Percentiles rank a stretch among this genome's conserved stretches.
phyloP scores from a whole-genome alignment of 2,113 vertebrate genomes.

The Poeciliopsis turrubarensis region DNA sequence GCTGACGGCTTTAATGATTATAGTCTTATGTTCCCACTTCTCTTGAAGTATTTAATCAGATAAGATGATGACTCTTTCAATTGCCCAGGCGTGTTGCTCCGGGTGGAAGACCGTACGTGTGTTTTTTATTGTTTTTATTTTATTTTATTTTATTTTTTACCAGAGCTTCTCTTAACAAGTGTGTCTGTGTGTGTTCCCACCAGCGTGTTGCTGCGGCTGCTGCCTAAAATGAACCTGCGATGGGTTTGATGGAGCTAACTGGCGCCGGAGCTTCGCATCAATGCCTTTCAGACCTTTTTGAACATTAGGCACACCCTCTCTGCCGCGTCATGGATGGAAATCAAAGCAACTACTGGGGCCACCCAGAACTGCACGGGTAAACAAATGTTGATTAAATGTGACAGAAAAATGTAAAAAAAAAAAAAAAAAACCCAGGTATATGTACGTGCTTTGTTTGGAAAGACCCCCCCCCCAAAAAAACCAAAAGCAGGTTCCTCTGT shows the following conservation, averaged over 20 bases:
- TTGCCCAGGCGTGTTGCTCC: slow-evolving; percentile 25
- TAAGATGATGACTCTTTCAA: not conserved
- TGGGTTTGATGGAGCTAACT: slow-evolving; percentile 44
- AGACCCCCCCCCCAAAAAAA: too few relatives aligned
- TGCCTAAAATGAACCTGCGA: slow-evolving; percentile 30
- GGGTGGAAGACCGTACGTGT: not conserved
- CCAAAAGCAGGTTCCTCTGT: too few relatives aligned
- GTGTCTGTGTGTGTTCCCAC: slow-evolving; percentile 19
- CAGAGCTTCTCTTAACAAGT: not conserved
- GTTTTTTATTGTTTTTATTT: too few relatives aligned
- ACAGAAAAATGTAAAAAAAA: not conserved
- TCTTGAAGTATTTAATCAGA: not conserved
- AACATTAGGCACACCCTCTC: slow-evolving; percentile 68
- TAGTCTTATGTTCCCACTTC: not conserved
- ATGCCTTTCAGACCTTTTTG: slow-evolving; percentile 75
- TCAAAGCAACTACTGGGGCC: slow-evolving; percentile 86
- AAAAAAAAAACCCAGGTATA: not conserved
- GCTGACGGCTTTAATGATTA: too few relatives aligned
- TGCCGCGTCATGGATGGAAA: slow-evolving; percentile 78
- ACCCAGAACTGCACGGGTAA: slow-evolving; percentile 86
- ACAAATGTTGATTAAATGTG: slow-evolving; percentile 14
- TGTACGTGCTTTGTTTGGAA: not conserved
- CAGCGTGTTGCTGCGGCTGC: slow-evolving; percentile 43
- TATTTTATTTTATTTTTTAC: not conserved
- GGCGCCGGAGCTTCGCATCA: slow-evolving; percentile 66